phyloP scores from a whole-genome alignment of 1,140 invertebrate species.

The Tetragonula clypearis region DNA sequence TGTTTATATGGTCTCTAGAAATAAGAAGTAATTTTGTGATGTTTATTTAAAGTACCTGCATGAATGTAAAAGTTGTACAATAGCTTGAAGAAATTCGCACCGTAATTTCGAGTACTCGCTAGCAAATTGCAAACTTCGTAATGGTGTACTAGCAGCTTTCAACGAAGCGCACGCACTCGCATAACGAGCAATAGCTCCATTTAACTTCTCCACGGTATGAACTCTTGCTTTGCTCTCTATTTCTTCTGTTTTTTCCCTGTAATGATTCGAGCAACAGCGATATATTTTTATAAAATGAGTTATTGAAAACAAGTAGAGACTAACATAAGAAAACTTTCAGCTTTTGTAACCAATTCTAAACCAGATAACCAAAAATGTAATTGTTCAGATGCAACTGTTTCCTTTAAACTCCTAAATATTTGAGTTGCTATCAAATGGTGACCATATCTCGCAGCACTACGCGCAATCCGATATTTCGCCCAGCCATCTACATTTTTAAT shows the following conservation, averaged over 20 bases:
- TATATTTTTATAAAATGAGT: background rate
- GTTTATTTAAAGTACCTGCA: constrained; percentile 80
- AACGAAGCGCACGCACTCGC: constrained; percentile 87
- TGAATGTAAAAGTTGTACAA: constrained; percentile 88
- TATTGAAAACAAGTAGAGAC: constrained; percentile 56
- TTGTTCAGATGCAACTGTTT: constrained; percentile 93
- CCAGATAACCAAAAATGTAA: constrained; percentile 95
- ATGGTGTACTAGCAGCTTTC: constrained; percentile 88
- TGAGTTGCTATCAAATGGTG: constrained; percentile 88
- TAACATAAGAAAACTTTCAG: constrained; percentile 83
- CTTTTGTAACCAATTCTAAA: constrained; percentile 87
- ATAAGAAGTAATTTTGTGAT: background rate
- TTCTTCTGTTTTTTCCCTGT: constrained; percentile 71
- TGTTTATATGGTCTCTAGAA: background rate
- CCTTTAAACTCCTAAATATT: constrained; percentile 86
- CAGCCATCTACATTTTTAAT: constrained; percentile 87
- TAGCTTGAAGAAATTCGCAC: constrained; percentile 89
- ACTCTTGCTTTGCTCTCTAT: constrained; percentile 65
- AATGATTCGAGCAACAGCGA: constrained; percentile 26
- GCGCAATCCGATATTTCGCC: constrained; percentile 92
- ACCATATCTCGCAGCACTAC: constrained; percentile 92
- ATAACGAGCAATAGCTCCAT: constrained; percentile 84
- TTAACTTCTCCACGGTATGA: constrained; percentile 83
- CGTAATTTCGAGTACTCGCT: constrained; percentile 89
- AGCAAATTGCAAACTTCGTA: constrained; percentile 88